Percentiles rank a stretch among this genome's conserved stretches.
phyloP scores from a whole-genome alignment of 2,113 vertebrate genomes.

The Clupea harengus region DNA sequence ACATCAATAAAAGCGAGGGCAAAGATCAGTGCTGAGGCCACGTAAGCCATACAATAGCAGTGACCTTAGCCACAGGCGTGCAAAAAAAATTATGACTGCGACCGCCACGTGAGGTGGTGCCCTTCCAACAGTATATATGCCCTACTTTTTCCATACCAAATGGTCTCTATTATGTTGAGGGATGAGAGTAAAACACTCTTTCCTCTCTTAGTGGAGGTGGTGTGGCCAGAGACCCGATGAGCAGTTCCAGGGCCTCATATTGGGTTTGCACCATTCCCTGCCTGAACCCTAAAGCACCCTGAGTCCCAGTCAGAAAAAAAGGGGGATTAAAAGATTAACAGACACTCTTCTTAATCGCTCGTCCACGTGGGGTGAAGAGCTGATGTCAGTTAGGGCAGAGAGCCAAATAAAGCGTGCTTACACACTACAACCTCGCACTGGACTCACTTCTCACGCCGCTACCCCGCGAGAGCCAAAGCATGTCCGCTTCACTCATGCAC shows the following conservation, averaged over 20 bases:
- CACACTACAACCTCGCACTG: not conserved
- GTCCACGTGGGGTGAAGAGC: conserved; percentile 40
- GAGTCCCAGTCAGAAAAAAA: conserved; percentile 26
- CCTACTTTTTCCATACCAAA: not conserved
- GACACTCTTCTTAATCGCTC: conserved; percentile 53
- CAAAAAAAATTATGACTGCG: not conserved
- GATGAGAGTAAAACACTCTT: not conserved
- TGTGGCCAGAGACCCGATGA: not conserved
- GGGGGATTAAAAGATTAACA: conserved; percentile 59
- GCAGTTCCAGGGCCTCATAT: not conserved
- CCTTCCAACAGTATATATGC: not conserved
- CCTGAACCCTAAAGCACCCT: conserved; percentile 28
- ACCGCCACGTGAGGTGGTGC: not conserved
- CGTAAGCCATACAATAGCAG: not conserved
- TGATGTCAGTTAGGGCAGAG: conserved; percentile 44
- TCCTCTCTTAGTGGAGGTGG: not conserved
- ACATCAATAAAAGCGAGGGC: not conserved
- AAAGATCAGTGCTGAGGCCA: conserved; percentile 13
- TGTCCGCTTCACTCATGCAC: not conserved
- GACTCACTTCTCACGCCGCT: not conserved
- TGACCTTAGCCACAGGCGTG: not conserved
- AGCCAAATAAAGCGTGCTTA: not conserved
- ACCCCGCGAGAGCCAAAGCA: not conserved
- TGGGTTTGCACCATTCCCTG: not conserved
- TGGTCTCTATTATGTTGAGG: not conserved